Base-by-base conservation (phyloP, 2,888 invertebrate species). In the Mesodorylaimus sp. region DNA sequence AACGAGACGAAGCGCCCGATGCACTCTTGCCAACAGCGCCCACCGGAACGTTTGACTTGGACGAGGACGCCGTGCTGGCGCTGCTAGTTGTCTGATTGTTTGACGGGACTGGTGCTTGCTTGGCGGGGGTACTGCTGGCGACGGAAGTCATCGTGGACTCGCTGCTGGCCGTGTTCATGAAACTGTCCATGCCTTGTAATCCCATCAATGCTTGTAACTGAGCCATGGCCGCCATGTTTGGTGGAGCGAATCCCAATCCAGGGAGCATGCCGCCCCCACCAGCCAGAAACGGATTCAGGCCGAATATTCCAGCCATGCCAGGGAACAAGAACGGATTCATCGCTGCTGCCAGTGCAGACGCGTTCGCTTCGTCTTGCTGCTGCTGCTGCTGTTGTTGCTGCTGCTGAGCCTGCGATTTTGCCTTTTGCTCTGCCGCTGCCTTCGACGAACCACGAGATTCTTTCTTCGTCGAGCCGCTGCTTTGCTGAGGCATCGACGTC, bases 181-280 rank as follows among this genome's bases (percentile, higher is more conserved):
- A n/a, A n/a, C n/a, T n/a, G n/a, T n/a, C n/a, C n/a, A n/a, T n/a
- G n/a, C n/a, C 50, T 28, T 50, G 47, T 27, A 50, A 26, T 27
- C 49, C 49, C 50, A 52, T 52, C 32, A 52, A 38, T 13, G 46
- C 38, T 27, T 52, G 50, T 38, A 52, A 37, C 25, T 52, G 52
- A 2, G 52, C 48, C 43, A 52, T 45, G 21, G 52, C 52, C 2
- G 51, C 47, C 25, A 47, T 23, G 27, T 47, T 50, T 16, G 50
- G 19, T 19, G 44, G 10, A 39, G n/a, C n/a, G n/a, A 39, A 19
- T 10, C 32, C 32, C 10, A 32, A 32, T 32, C 32, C 32, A 10
- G 32, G 32, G 7, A 32, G 10, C 5, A 24, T 43, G 24, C 10
- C 44, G 44, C 44, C 27, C 5, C 5, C 24, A 27, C 5, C 27